Evolutionary conservation across 2,113 vertebrate genomes (phyloP).

Genomic region (Hyla sarda): DNA sequence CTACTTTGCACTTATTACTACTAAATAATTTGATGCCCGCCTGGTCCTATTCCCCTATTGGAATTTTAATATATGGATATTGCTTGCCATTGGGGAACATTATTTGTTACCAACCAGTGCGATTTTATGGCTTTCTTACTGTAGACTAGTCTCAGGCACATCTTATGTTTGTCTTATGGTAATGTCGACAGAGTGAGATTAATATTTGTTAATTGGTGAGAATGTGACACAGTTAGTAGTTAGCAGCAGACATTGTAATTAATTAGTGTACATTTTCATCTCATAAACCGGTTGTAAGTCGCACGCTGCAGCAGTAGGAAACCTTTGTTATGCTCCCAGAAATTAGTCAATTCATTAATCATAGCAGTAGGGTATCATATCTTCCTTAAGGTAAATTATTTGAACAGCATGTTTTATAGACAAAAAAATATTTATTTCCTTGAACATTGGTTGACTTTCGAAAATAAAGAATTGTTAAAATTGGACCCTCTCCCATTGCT

Average conservation of each 20-base stretch:
- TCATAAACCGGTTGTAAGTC: conserved; percentile 25
- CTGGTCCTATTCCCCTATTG: neutral
- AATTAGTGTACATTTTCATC: conserved; percentile 43
- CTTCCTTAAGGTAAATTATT: conserved; percentile 31
- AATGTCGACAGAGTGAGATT: conserved; percentile 22
- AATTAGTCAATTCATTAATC: conserved; percentile 47
- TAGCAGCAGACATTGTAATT: conserved; percentile 28
- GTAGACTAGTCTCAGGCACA: neutral
- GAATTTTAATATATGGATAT: neutral
- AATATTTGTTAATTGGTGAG: conserved; percentile 42
- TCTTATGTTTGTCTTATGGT: neutral
- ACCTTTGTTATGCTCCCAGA: conserved; percentile 12
- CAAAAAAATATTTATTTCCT: neutral
- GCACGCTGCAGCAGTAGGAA: conserved; percentile 32
- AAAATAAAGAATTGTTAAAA: neutral
- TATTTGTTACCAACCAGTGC: neutral
- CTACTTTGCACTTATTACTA: neutral
- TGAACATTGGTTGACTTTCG: neutral
- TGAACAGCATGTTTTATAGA: neutral
- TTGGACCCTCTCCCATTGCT: neutral
- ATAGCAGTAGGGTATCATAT: conserved; percentile 32
- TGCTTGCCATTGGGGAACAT: neutral
- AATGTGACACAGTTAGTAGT: neutral
- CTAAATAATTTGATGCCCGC: neutral
- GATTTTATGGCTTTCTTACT: neutral